Evolutionary conservation across 2,888 invertebrate species (phyloP).

Genomic region (Drosophila melanosoma): DNA sequence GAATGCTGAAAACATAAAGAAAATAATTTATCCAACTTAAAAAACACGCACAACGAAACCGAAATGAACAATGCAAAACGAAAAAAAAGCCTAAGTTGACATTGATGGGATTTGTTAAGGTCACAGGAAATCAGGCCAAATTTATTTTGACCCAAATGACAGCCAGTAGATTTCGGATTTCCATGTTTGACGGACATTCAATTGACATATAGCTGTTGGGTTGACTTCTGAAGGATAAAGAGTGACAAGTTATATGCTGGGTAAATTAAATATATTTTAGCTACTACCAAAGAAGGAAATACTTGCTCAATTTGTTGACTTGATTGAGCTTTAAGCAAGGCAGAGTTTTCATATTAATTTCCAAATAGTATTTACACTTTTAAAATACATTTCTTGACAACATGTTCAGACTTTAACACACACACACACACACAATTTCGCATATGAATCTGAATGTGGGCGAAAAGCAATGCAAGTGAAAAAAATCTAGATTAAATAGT

Average conservation of each 20-base stretch:
- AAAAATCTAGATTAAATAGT: conserved; percentile 11
- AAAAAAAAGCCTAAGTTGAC: conserved; percentile 63
- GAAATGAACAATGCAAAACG: conserved; percentile 16
- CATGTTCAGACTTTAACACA: not conserved
- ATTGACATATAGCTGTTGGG: conserved; percentile 44
- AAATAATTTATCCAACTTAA: conserved; percentile 48
- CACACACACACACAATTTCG: conserved; percentile 8
- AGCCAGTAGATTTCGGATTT: conserved; percentile 12
- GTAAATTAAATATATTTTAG: not conserved
- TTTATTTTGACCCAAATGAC: conserved; percentile 42
- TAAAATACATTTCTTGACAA: not conserved
- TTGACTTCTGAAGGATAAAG: conserved; percentile 25
- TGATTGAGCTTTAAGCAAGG: not conserved
- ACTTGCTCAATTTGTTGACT: not conserved
- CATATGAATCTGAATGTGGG: not conserved
- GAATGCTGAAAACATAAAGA: conserved; percentile 19
- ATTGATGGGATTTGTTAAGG: conserved; percentile 65
- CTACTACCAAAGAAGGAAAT: not conserved
- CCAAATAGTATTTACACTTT: not conserved
- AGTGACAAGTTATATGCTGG: conserved; percentile 26
- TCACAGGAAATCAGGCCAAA: conserved; percentile 31
- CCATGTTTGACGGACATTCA: conserved; percentile 39
- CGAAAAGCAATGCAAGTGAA: conserved; percentile 21
- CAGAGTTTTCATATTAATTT: not conserved
- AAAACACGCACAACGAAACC: conserved; percentile 21